phyloP scores from a whole-genome alignment of 2,797 vertebrate species.

The Emydoidea blandingii region DNA sequence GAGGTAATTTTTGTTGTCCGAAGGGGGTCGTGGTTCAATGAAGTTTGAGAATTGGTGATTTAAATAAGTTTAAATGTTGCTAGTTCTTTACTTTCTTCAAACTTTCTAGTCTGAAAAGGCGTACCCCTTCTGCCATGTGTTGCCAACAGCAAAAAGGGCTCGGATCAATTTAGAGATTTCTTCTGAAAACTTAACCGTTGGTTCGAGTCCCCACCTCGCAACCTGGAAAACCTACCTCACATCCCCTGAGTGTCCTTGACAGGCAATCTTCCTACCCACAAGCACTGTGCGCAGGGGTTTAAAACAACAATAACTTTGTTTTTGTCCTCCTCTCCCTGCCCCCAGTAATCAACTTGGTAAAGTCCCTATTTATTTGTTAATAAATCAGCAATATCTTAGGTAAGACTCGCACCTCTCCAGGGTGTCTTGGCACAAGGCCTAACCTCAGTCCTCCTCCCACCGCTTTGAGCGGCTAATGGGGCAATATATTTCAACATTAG shows the following conservation, averaged over 20 bases:
- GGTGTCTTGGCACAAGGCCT: neutral
- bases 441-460: neutral
- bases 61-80: neutral
- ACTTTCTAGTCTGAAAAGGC: too few relatives aligned
- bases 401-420: neutral
- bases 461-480: neutral
- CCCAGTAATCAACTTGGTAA: neutral
- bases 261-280: neutral
- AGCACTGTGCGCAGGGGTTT: neutral
- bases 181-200: neutral
- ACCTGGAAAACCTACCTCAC: neutral
- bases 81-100: neutral
- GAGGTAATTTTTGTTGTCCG: too few relatives aligned
- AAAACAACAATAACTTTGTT: neutral
- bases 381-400: neutral
- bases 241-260: neutral
- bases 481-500: neutral
- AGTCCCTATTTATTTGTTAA: neutral
- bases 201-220: neutral
- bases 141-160: neutral
- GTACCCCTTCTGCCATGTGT: neutral
- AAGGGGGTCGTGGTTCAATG: too few relatives aligned
- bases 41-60: neutral
- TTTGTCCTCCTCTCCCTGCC: too few relatives aligned
- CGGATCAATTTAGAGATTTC: neutral